phyloP scores from a whole-genome alignment of 2,888 invertebrate genomes.

The Volucella zonaria region DNA sequence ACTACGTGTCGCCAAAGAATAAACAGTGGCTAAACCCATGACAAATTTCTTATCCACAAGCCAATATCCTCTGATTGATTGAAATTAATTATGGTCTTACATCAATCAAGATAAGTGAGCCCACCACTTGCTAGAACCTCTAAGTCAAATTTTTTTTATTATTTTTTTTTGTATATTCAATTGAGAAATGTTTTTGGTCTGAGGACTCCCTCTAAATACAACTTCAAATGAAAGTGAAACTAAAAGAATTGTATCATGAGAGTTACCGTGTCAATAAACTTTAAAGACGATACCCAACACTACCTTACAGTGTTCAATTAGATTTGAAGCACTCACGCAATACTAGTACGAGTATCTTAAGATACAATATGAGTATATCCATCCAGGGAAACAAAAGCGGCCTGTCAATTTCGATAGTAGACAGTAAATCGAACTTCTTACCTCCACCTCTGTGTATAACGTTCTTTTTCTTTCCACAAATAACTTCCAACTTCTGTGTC shows the following conservation, averaged over 20 bases:
- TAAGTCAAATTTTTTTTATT: too few relatives aligned
- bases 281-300: background rate
- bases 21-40: too few relatives aligned
- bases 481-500: conserved; percentile 45
- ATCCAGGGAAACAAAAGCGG: conserved; percentile 40
- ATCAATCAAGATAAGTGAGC: too few relatives aligned
- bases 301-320: background rate
- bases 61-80: too few relatives aligned
- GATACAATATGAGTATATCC: background rate
- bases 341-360: background rate
- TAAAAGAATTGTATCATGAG: conserved; percentile 3
- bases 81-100: too few relatives aligned
- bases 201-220: conserved; percentile 7
- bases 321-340: background rate
- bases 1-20: too few relatives aligned
- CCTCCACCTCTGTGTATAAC: conserved; percentile 11
- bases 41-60: too few relatives aligned
- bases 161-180: too few relatives aligned
- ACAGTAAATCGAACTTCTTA: conserved; percentile 29
- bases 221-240: conserved; percentile 49
- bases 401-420: conserved; percentile 52
- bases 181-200: too few relatives aligned
- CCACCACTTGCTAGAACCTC: too few relatives aligned
- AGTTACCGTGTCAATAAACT: conserved; percentile 37
- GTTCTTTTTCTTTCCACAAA: background rate